phyloP scores from a whole-genome alignment of 2,888 invertebrate species.

The Mamestra brassicae region DNA sequence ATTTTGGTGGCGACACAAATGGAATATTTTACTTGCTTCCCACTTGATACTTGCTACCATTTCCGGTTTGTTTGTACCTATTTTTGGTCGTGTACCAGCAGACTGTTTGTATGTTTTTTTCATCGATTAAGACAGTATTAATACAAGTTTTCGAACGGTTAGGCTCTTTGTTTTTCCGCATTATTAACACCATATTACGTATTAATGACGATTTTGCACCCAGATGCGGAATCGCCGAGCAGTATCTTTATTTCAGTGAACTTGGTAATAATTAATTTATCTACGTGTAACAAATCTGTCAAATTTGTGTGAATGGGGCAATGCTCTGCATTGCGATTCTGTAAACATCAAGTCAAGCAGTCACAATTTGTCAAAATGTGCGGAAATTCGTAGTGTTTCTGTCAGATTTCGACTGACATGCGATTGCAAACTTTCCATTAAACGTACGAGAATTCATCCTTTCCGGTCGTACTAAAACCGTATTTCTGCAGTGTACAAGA shows the following conservation, averaged over 20 bases:
- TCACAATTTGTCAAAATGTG: no score
- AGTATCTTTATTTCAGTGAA: neutral
- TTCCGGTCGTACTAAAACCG: no score
- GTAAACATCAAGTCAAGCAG: no score
- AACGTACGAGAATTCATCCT: no score
- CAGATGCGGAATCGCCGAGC: neutral
- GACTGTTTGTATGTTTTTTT: neutral
- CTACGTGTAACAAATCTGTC: no score
- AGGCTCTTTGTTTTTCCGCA: constrained; percentile 2
- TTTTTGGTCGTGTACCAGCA: constrained; percentile 8
- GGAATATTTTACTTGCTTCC: constrained; percentile 47
- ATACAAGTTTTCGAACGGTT: neutral
- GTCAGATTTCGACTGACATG: no score
- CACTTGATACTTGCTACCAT: constrained; percentile 33
- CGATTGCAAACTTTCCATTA: no score
- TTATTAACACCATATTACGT: constrained; percentile 9
- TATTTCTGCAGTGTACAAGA: no score
- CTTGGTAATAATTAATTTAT: neutral
- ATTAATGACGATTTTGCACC: neutral
- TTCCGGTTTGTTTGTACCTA: constrained; percentile 23
- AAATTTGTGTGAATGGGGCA: neutral
- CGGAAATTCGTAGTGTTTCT: no score
- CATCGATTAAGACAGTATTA: neutral
- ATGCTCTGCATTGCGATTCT: no score
- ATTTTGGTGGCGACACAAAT: constrained; percentile 51